Percentiles rank a stretch among this genome's conserved stretches.
Evolutionary conservation across 2,888 invertebrate genomes (phyloP).

Genomic region (Orthonychiurus folsomi): DNA sequence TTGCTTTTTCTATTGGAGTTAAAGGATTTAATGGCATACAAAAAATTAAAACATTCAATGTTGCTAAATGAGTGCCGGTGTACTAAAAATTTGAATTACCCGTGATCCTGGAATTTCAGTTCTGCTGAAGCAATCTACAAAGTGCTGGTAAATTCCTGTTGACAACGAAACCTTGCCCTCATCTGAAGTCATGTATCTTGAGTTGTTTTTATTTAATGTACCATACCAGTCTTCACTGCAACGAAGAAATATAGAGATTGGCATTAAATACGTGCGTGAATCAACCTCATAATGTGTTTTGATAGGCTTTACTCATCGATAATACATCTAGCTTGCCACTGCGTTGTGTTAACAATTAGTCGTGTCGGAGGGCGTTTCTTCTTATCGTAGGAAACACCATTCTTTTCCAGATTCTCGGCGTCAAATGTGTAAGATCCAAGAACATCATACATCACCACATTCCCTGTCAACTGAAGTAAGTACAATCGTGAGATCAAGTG

Average conservation of each 20-base stretch:
- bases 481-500: no score
- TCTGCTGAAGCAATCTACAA: slow-evolving; percentile 5
- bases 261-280: neutral
- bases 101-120: neutral
- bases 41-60: neutral
- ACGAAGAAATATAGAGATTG: neutral
- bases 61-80: no score
- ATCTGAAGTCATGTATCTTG: slow-evolving; percentile 3
- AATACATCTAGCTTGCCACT: slow-evolving; percentile 23
- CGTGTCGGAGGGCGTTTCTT: neutral
- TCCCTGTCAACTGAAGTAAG: slow-evolving; percentile 34
- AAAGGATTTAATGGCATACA: neutral
- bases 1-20: neutral
- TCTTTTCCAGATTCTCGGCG: neutral
- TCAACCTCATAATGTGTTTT: neutral
- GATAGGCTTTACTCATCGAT: slow-evolving; percentile 17
- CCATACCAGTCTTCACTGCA: slow-evolving; percentile 23
- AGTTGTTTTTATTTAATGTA: slow-evolving; percentile 2
- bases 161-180: slow-evolving; percentile 9
- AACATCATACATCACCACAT: slow-evolving; percentile 33
- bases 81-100: neutral
- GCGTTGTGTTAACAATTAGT: slow-evolving; percentile 17
- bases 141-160: slow-evolving; percentile 5
- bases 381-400: slow-evolving; percentile 7
- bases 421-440: slow-evolving; percentile 11